phyloP scores from a whole-genome alignment of 1,140 invertebrate genomes.

The Cotesia glomerata region DNA sequence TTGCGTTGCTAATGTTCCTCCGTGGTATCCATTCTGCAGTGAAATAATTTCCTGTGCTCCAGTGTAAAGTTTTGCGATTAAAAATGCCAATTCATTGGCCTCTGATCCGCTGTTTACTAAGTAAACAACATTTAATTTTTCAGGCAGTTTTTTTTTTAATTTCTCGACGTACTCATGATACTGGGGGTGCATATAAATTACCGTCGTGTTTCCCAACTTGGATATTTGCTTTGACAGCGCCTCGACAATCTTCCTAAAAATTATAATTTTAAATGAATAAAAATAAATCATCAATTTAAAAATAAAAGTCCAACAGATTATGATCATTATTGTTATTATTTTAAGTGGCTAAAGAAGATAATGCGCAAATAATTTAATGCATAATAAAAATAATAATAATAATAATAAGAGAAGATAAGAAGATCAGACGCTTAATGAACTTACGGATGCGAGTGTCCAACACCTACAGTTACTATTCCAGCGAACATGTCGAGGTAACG shows the following conservation, averaged over 20 bases:
- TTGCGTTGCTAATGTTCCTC: conserved; percentile 83
- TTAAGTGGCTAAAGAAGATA: not conserved
- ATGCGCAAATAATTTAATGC: not conserved
- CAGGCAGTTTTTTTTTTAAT: conserved; percentile 81
- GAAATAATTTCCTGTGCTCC: conserved; percentile 85
- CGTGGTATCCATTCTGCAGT: conserved; percentile 89
- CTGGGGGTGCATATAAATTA: conserved; percentile 87
- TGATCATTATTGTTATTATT: not conserved
- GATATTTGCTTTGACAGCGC: conserved; percentile 80
- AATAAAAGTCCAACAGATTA: no score
- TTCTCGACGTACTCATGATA: conserved; percentile 90
- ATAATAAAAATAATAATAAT: not conserved
- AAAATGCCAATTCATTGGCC: conserved; percentile 92
- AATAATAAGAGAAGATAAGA: not conserved
- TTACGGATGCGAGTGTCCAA: conserved; percentile 98
- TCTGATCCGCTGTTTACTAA: conserved; percentile 96
- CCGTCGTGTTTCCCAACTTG: conserved; percentile 89
- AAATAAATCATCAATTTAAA: no score
- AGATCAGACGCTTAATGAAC: conserved; percentile 48
- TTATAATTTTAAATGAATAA: conserved; percentile 6
- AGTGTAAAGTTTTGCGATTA: conserved; percentile 86
- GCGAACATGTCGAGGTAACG: conserved; percentile 94
- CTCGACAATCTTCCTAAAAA: conserved; percentile 74
- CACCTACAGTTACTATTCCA: conserved; percentile 95
- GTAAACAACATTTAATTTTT: conserved; percentile 80